Base-by-base conservation (phyloP, 2,797 vertebrate genomes). In the Molossus alvarezi region DNA sequence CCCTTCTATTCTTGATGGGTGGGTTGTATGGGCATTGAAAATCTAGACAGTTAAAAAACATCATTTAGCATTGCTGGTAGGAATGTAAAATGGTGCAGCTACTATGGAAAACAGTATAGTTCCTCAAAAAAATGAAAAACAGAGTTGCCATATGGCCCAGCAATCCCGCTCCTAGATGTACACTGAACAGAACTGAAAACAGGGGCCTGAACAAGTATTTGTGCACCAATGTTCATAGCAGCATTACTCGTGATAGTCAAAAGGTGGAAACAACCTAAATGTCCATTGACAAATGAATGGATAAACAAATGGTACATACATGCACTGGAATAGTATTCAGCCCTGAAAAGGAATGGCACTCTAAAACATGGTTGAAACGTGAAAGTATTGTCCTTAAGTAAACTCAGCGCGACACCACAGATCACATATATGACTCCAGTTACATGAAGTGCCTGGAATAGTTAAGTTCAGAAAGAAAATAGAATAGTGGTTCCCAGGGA, bases 11-110 rank as follows among this genome's bases (percentile, higher is more conserved):
- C 21, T 41, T 41, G 25, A 7, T 76, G 58, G 73, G 72, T 55
- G n/a, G 48, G 33, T 72, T 60, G 20, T 10, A 2, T 0, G 25
- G 41, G 13, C 4, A 9, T 48, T 23, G 37, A 90, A 25, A 69
- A 57, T 96, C 82, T 55, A 91, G 81, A 6, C 72, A 94, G 73
- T 88, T 80, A 84, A 25, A 79, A 55, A 18, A 45, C 41, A 65
- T 15, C 41, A 84, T 89, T 96, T 95, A 85, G 73, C 37, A 27
- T 14, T 45, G 48, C 67, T 37, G 6, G 29, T 23, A 29, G 72
- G 65, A 58, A 85, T 55, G n/a, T 14, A 41, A 72, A 69, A 83
- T 33, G 45, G 72, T 9, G 6, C 18, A 15, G 8, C 51, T 58
- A 4, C 17, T 21, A 9, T 33, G 29, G 88, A 83, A 81, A 69